Conservation (phyloP, 2,797 vertebrate genomes). For the Pangasius mekongensis region DNA sequence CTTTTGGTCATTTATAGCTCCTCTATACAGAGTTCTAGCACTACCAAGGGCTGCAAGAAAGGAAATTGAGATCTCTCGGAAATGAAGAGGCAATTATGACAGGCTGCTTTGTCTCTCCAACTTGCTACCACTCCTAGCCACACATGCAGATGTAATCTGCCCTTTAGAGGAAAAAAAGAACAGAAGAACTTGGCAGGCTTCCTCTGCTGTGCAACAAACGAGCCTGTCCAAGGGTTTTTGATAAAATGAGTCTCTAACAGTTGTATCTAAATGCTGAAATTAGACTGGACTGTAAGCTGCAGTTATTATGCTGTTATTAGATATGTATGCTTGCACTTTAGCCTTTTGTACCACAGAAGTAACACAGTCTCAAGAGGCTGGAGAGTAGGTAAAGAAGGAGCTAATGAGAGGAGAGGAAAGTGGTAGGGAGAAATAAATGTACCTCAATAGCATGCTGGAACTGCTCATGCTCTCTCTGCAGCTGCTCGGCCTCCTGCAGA, state of each 20-base stretch:
- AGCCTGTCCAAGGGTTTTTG: background rate
- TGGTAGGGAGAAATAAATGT: background rate
- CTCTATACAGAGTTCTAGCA: background rate
- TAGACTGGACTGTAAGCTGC: no score
- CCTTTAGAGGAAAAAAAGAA: constrained; percentile 16
- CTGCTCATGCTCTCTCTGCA: constrained; percentile 96
- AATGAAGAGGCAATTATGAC: constrained; percentile 43
- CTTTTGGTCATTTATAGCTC: constrained; percentile 10
- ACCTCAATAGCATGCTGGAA: constrained; percentile 99
- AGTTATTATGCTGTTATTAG: background rate
- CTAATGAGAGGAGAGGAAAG: background rate
- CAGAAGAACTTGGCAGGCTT: constrained; percentile 13
- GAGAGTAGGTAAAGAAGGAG: background rate
- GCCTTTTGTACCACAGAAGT: background rate
- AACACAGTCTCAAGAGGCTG: background rate
- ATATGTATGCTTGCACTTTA: background rate
- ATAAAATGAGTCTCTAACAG: background rate
- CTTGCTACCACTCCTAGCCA: background rate
- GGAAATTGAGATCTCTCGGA: constrained; percentile 16
- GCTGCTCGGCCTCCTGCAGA: constrained; percentile 93
- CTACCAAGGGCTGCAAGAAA: background rate
- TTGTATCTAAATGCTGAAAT: background rate
- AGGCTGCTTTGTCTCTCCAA: constrained; percentile 33
- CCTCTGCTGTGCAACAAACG: background rate
- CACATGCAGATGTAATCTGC: constrained; percentile 11